Conservation (phyloP, 2,113 vertebrate genomes). For the Apeltes quadracus region DNA sequence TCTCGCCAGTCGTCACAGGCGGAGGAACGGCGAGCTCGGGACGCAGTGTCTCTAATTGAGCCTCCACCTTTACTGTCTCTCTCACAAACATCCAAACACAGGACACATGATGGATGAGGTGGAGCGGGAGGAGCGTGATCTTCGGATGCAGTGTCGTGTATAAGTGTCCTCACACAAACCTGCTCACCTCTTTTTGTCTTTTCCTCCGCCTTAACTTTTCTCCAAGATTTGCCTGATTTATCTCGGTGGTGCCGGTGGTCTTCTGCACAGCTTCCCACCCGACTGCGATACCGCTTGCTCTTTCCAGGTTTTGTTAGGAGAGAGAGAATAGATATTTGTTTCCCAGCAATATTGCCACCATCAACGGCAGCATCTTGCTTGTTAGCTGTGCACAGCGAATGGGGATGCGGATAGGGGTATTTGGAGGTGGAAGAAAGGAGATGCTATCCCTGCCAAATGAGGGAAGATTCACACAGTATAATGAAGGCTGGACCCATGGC, state of each 20-base stretch:
- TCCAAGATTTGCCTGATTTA: constrained; percentile 21
- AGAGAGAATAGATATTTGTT: constrained; percentile 75
- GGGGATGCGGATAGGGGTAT: constrained; percentile 77
- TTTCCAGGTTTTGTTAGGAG: constrained; percentile 59
- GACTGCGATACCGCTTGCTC: constrained; percentile 46
- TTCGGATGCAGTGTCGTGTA: background rate
- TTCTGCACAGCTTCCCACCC: constrained; percentile 50
- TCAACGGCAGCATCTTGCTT: constrained; percentile 75
- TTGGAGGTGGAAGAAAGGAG: constrained; percentile 79
- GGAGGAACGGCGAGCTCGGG: background rate
- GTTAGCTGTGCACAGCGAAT: constrained; percentile 71
- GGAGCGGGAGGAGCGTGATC: background rate
- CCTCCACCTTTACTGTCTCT: constrained; percentile 20
- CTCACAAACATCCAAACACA: constrained; percentile 10
- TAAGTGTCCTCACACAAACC: background rate
- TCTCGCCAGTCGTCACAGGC: background rate
- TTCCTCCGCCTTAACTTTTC: constrained; percentile 22
- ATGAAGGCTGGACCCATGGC: constrained; percentile 81
- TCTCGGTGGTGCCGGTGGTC: constrained; percentile 35
- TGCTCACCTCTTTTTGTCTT: constrained; percentile 5
- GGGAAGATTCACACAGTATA: constrained; percentile 83
- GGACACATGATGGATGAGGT: background rate
- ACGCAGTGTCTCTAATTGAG: constrained; percentile 51
- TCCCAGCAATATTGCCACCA: constrained; percentile 71
- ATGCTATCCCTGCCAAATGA: constrained; percentile 83